Evolutionary conservation across 30 jellyfish, hydroid and myxozoan species (phyloP), one percentile per base, ranked within the genome.

Genomic region (Hydractinia symbiolongicarpus): DNA sequence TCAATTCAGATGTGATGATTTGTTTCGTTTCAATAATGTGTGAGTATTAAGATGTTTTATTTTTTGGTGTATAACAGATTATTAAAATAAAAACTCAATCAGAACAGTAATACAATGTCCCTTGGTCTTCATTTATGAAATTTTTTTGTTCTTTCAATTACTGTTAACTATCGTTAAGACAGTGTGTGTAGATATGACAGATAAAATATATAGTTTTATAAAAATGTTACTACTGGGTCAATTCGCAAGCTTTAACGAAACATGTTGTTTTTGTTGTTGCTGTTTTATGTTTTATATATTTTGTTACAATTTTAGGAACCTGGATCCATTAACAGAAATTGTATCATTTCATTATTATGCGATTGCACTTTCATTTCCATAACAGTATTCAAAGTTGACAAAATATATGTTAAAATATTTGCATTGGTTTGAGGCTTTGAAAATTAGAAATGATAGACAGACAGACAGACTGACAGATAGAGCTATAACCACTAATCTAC

Each of bases 311-410:
- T 80, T 14, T 73, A 89, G 97, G 79, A 90, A 90, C 67, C 81
- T 90, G 16, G 97, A 90, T 60, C 97, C 97, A 4, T 67, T 90
- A 72, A 90, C 97, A 82, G 97, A 90, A 70, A 90, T 94, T 54
- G 97, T 89, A 89, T 84, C 95, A 82, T 89, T 83, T 81, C 64
- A 8, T 72, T 68, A 13, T 68, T 68, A 68, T 11, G 19, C 69
- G 1, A 13, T 11, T 58, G 15, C 19, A 58, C 15, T 58, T 58
- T 58, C 17, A 16, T 58, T 13, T 58, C 19, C 19, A 13, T 58
- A 11, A 11, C 15, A 16, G 17, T 51, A 64, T n/a, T n/a, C 52
- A 64, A 1, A n/a, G 69, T 16, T 58, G 69, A 11, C 69, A 16
- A 11, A 58, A 13, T 0, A 0, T 0, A 11, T 58, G 19, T 11